A percentile compares a stretch with the other conserved stretches of the same genome.
These are phyloP conservation scores for Anguilla obscura DNA, from an alignment of 2,797 vertebrate genomes.

Conservation along the genomic window DNA sequence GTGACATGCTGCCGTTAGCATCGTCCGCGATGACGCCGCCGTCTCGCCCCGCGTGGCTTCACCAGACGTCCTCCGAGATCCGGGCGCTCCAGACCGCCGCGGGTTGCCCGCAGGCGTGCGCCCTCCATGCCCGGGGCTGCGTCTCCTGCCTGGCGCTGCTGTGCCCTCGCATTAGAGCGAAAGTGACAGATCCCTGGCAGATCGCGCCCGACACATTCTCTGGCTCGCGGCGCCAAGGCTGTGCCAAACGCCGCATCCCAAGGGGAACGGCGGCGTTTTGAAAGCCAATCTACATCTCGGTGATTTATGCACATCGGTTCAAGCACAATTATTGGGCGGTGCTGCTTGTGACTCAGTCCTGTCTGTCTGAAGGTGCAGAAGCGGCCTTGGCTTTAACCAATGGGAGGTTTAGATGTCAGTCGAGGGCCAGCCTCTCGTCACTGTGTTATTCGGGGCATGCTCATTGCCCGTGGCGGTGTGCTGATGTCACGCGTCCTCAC, in stretches of 20 bases:
- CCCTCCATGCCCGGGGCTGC: neutral
- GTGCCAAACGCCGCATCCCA: neutral
- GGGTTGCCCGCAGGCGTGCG: neutral
- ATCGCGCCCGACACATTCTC: neutral
- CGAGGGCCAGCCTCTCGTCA: neutral
- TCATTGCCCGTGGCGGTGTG: neutral
- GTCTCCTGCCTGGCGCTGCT: neutral
- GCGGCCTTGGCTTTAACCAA: neutral
- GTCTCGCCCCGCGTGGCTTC: neutral
- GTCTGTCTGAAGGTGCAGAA: neutral
- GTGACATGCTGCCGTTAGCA: neutral
- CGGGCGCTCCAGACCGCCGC: neutral
- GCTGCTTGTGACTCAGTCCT: neutral
- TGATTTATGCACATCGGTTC: neutral
- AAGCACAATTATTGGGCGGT: neutral
- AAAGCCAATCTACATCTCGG: neutral
- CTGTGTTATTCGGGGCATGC: neutral
- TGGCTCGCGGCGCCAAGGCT: neutral
- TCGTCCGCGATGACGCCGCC: neutral
- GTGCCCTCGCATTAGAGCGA: neutral
- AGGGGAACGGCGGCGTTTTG: neutral
- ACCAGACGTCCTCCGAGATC: neutral
- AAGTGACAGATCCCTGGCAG: slow-evolving; percentile 1
- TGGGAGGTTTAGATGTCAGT: neutral
- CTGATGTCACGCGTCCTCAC: neutral